Evolutionary conservation across 2,888 invertebrate species (phyloP), one percentile per base, ranked within the genome.

Genomic region (Polydrusus pterygomalis): DNA sequence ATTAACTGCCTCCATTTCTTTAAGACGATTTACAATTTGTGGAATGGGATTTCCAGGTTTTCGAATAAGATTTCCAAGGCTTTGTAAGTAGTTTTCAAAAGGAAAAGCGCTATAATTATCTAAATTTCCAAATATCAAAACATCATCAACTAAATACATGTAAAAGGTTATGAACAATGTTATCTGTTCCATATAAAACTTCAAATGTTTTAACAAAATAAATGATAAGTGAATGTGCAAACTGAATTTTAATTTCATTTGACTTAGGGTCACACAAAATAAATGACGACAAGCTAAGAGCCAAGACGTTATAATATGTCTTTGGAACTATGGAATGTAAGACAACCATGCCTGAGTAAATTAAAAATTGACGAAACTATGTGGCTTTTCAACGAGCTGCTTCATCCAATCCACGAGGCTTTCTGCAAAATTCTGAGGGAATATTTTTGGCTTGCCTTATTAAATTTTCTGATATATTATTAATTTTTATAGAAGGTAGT

Each of bases 141-240:
- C 25, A 75, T 78, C 78, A 47, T 77, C 51, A 63, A 64, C 51
- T n/a, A n/a, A n/a, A n/a, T 30, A 81, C 15, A 72, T 81, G 80
- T 18, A 80, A 34, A 54, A 80, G 70, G 70, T 81, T 81, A 70
- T 82, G 77, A 43, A 78, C 74, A 9, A 80, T 73, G 45, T 77
- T 75, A 67, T 81, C 77, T 45, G 51, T 13, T 11, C 78, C 78
- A 75, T 79, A 80, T 43, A 81, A 54, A 43, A 67, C 64, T 15
- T 62, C 60, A 70, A 77, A 81, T 62, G 71, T 77, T 43, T 73
- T 58, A 2, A 80, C 75, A 76, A 79, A 80, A 56, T 75, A 74
- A 20, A 71, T 30, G 10, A 79, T 18, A 11, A 81, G 51, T 6
- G 40, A 9, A 51, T 78, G 49, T 15, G 79, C 74, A 68, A 69